Conservation (phyloP, 2,797 vertebrate species). For the Catostomus latipinnis region DNA sequence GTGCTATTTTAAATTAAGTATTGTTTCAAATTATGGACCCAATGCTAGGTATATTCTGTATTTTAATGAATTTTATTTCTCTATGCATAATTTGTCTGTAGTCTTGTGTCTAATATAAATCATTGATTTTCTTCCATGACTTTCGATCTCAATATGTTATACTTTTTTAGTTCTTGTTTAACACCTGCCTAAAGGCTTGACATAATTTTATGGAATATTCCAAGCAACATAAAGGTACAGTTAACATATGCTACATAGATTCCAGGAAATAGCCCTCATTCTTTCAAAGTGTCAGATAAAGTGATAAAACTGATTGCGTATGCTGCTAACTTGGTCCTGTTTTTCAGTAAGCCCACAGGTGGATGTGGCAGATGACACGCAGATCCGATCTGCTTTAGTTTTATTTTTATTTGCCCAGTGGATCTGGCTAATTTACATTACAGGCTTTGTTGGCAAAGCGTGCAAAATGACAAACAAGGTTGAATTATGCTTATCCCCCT, state of each 20-base stretch:
- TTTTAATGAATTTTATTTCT: background rate
- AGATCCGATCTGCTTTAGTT: conserved; percentile 73
- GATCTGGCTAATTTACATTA: conserved; percentile 71
- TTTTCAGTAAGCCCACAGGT: conserved; percentile 44
- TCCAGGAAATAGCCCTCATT: background rate
- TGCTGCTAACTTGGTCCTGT: conserved; percentile 34
- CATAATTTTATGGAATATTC: no score
- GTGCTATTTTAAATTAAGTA: no score
- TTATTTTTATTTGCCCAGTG: conserved; percentile 77
- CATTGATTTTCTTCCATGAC: background rate
- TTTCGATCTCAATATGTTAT: background rate
- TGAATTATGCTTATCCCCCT: conserved; percentile 80
- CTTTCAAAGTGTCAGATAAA: background rate
- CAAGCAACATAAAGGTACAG: no score
- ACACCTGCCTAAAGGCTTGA: no score
- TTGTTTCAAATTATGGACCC: no score
- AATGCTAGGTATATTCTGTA: background rate
- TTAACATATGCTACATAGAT: background rate
- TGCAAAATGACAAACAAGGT: conserved; percentile 82
- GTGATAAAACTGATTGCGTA: background rate
- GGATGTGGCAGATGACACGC: conserved; percentile 65
- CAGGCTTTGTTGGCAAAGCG: conserved; percentile 77
- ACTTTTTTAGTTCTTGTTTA: background rate
- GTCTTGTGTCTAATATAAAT: background rate
- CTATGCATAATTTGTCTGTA: background rate